Conservation (phyloP, 2,888 invertebrate genomes). For the Zygothrica quintamaculata region DNA sequence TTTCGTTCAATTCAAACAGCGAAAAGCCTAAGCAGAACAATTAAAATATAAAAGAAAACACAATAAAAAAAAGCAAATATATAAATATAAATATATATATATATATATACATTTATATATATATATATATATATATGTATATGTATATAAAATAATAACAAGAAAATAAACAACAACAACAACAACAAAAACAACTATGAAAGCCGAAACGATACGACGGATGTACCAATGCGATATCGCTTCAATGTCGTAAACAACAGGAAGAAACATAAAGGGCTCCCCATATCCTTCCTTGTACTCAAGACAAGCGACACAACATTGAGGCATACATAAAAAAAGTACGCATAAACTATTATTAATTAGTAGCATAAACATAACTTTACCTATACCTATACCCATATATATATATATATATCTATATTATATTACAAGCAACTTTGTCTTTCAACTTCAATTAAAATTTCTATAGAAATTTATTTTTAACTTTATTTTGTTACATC, state of each 20-base stretch:
- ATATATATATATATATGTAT: conserved; percentile 17
- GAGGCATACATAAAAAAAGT: conserved; percentile 58
- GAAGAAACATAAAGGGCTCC: conserved; percentile 45
- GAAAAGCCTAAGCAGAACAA: conserved; percentile 54
- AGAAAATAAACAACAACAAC: conserved; percentile 12
- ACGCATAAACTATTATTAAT: conserved; percentile 28
- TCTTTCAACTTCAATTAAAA: too few relatives aligned
- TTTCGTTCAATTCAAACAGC: conserved; percentile 42
- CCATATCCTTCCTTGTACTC: conserved; percentile 21
- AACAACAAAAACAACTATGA: conserved; percentile 38
- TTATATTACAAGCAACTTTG: too few relatives aligned
- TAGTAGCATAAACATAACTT: too few relatives aligned
- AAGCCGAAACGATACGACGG: conserved; percentile 62
- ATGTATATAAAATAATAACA: conserved; percentile 19
- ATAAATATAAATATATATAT: conserved; percentile 17
- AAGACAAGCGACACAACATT: conserved; percentile 39
- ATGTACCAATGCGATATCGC: conserved; percentile 54
- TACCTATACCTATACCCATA: conserved; percentile 23
- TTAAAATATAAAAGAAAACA: conserved; percentile 32
- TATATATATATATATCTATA: neutral
- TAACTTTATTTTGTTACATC: too few relatives aligned
- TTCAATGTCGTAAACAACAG: conserved; percentile 61
- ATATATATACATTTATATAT: conserved; percentile 20
- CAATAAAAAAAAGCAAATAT: conserved; percentile 26
- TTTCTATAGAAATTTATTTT: too few relatives aligned